Base-by-base conservation (phyloP, 2,113 vertebrate species). In the Gracilinanus agilis region DNA sequence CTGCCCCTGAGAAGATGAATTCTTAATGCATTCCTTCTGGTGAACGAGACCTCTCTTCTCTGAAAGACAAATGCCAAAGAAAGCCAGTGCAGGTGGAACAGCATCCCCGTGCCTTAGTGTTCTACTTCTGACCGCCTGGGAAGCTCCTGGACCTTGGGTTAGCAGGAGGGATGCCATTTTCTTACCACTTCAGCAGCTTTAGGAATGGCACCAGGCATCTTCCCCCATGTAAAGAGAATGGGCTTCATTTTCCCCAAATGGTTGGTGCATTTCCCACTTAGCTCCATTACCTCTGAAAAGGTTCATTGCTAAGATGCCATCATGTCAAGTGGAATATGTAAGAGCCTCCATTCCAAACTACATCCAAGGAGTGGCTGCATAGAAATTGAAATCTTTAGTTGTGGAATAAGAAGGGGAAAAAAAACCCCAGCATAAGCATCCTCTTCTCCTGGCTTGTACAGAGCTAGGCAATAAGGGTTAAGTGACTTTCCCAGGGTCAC, bases 281-380 rank as follows among this genome's bases (percentile, higher is more conserved):
- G 54, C 92, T 95, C 95, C 96, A 95, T 97, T 97, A 97, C 95
- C 91, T 96, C 95, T 95, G 95, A 97, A 97, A 96, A 95, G 90
- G 89, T 44, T 44, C 93, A 96, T 97, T 94, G 91, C n/a, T n/a
- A n/a, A n/a, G n/a, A n/a, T n/a, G n/a, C 40, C 95, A 89, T 94
- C 75, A 95, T 95, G 91, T 95, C 95, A 96, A 94, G 97, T 97
- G 92, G 56, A 92, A 95, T 96, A 96, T 93, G 97, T 96, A 96
- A 92, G 95, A 93, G 96, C 93, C 23, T 44, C 92, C 95, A 94
- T 94, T 96, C 93, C 88, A 95, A 95, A 94, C 44, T 91, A 44
- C 90, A 88, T 89, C 92, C 95, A 91, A 90, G 95, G 96, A 96
- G 54, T 94, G 83, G 96, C 93, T 95, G 94, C 95, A 88, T 95